phyloP scores from a whole-genome alignment of 2,888 invertebrate species.

The Drosophila aldrichi region DNA sequence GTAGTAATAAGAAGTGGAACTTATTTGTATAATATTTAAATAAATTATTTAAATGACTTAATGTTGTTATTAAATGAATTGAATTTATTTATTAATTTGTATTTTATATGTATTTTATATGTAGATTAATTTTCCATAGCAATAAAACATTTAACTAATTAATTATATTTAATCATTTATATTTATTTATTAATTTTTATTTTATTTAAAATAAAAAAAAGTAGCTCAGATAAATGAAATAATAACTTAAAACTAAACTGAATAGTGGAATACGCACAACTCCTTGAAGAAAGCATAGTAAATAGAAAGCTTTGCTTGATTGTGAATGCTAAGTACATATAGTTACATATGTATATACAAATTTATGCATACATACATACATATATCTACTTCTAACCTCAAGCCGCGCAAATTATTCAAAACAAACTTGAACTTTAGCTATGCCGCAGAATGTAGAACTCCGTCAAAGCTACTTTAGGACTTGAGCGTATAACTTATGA shows the following conservation, averaged over 20 bases:
- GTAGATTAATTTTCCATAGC: too few species aligned
- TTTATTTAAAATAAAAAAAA: too few species aligned
- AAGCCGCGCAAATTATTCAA: slow-evolving; percentile 38
- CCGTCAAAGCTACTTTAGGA: neutral
- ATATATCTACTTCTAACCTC: neutral
- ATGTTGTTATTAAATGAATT: too few species aligned
- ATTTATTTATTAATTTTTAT: too few species aligned
- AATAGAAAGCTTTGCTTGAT: neutral
- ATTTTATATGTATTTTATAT: too few species aligned
- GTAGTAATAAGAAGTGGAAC: too few species aligned
- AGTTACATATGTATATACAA: neutral
- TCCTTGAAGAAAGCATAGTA: neutral
- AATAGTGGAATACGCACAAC: neutral
- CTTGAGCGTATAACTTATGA: slow-evolving; percentile 16
- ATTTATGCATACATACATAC: neutral
- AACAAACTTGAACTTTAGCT: slow-evolving; percentile 32
- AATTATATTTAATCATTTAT: too few species aligned
- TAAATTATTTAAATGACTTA: too few species aligned
- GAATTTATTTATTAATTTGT: too few species aligned
- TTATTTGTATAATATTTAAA: too few species aligned
- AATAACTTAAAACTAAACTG: neutral
- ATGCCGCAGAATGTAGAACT: slow-evolving; percentile 7
- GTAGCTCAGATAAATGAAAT: too few species aligned
- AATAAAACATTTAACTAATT: too few species aligned
- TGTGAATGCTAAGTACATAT: neutral